A percentile compares a stretch with the other conserved stretches of the same genome.
phyloP scores from a whole-genome alignment of 53 echinoderm and acorn worm genomes.

The Apostichopus leukothele region DNA sequence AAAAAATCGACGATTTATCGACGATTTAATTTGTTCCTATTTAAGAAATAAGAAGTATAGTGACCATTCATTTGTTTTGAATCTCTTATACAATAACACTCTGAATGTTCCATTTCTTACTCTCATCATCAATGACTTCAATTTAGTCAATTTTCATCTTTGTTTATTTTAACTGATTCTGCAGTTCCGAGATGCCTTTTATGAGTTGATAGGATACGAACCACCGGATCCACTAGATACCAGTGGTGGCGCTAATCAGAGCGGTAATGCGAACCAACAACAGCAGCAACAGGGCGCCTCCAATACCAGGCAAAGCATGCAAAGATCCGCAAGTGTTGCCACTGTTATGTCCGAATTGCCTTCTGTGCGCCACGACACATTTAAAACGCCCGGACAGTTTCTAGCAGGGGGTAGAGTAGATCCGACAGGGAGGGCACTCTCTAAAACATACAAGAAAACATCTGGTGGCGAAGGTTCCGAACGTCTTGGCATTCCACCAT shows the following conservation, averaged over 20 bases:
- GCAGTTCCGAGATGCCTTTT: constrained; percentile 50
- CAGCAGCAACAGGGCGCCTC: background rate
- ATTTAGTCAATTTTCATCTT: no score
- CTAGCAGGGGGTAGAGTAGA: constrained; percentile 23
- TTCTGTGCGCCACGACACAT: background rate
- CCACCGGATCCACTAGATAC: constrained; percentile 8
- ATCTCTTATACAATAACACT: no score
- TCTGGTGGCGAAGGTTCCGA: background rate
- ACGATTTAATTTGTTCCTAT: no score
- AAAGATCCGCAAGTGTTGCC: constrained; percentile 22
- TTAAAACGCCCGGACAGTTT: constrained; percentile 13
- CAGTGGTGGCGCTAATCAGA: background rate
- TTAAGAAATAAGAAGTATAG: no score
- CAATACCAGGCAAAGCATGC: background rate
- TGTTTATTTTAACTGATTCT: background rate
- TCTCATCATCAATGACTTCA: no score
- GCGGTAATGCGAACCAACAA: background rate
- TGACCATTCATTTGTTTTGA: no score
- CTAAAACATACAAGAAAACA: constrained; percentile 1
- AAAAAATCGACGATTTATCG: no score
- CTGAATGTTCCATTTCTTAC: no score
- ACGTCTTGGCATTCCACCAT: background rate
- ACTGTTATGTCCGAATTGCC: constrained; percentile 39
- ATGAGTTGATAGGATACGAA: constrained; percentile 33
- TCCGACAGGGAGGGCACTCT: constrained; percentile 24